Conservation (phyloP, 2,888 invertebrate genomes). For the Nasonovia ribisnigri region DNA sequence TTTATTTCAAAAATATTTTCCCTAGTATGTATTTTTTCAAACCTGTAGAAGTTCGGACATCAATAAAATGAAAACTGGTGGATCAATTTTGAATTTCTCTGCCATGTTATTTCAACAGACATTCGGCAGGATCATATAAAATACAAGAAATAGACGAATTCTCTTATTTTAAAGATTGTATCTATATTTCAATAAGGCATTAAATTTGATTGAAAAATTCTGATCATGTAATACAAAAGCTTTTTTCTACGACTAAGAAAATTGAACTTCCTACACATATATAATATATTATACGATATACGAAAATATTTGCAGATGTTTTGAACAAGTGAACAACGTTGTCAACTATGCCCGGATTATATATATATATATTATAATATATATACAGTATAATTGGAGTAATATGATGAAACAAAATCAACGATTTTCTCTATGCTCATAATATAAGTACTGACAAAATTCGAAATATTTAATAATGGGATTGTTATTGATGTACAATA, state of each 20-base stretch:
- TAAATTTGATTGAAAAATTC: slow-evolving; percentile 21
- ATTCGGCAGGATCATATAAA: background rate
- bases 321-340: background rate
- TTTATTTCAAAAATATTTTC: background rate
- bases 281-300: background rate
- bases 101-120: background rate
- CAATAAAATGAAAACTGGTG: background rate
- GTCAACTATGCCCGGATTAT: background rate
- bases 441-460: background rate
- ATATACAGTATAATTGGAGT: background rate
- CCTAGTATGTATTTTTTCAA: background rate
- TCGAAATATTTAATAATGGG: background rate
- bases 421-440: background rate
- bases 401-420: background rate
- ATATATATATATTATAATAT: background rate
- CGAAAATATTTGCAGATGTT: background rate
- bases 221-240: background rate
- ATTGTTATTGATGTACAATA: background rate
- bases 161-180: background rate
- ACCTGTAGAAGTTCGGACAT: background rate
- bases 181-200: background rate
- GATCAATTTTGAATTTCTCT: slow-evolving; percentile 3
- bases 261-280: background rate
- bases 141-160: background rate
- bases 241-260: background rate